Percentiles rank a stretch among this genome's conserved stretches.
Conservation (phyloP, 37 sponge, comb jelly and placozoan species). For the Halisarca cf. caerulea region DNA sequence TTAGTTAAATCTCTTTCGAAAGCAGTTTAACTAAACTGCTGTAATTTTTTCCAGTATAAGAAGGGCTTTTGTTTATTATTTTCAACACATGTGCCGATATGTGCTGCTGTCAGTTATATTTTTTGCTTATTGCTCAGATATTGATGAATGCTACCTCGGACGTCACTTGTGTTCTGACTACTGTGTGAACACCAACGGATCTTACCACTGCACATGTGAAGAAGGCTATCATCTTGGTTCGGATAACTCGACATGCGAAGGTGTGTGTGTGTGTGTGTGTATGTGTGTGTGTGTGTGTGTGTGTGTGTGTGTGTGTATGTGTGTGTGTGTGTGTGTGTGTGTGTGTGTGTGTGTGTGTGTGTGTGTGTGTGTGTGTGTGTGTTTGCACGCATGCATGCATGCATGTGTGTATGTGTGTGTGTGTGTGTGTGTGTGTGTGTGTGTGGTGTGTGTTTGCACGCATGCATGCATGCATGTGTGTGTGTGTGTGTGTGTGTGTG, state of each 20-base stretch:
- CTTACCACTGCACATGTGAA: not conserved
- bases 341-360: not conserved
- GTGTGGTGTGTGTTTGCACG: no score
- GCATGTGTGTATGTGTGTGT: not conserved
- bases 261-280: not conserved
- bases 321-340: not conserved
- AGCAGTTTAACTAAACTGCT: no score
- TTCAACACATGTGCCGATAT: no score
- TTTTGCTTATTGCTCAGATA: not conserved
- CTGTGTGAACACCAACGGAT: not conserved
- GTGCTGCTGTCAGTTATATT: no score
- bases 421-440: no score
- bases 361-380: not conserved
- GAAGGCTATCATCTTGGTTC: not conserved
- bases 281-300: not conserved
- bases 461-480: no score
- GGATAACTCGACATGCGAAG: not conserved
- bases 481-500: no score
- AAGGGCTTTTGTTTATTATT: no score
- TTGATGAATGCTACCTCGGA: conserved; percentile 6
- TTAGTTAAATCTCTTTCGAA: no score
- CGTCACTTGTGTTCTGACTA: not conserved
- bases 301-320: not conserved
- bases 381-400: not conserved
- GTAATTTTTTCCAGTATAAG: no score